These are phyloP conservation scores for Aplysina aerophoba DNA, from an alignment of 37 sponge, comb jelly and placozoan genomes.

Conservation along the genomic window DNA sequence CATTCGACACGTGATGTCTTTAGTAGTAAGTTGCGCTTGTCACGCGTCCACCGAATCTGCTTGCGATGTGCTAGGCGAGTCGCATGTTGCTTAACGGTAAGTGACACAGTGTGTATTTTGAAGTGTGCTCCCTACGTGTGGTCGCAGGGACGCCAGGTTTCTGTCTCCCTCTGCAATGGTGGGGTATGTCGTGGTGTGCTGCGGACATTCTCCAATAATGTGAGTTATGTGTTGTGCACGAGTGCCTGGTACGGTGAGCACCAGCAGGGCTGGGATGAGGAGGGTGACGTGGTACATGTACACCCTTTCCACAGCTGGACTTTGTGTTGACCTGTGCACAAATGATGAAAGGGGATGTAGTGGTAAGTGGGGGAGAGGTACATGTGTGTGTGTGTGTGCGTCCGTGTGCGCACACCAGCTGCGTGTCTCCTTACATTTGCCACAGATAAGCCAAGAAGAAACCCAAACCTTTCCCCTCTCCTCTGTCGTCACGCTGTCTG, in stretches of 20 bases:
- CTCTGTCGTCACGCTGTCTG: neutral
- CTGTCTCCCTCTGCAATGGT: neutral
- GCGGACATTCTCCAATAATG: conserved; percentile 1
- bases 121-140: neutral
- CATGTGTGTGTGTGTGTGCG: neutral
- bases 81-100: no score
- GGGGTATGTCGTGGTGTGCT: conserved; percentile 6
- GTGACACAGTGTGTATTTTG: no score
- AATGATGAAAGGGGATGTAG: conserved; percentile 1
- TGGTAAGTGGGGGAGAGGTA: neutral
- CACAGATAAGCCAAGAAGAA: neutral
- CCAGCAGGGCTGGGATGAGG: neutral
- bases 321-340: conserved; percentile 16
- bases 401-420: neutral
- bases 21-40: neutral
- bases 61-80: no score
- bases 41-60: neutral
- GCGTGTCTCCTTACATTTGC: neutral
- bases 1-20: neutral
- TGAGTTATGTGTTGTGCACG: neutral
- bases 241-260: neutral
- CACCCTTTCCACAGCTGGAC: neutral
- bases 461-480: conserved; percentile 14
- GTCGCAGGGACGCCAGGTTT: conserved; percentile 26
- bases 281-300: neutral